Evolutionary conservation across 2,113 vertebrate genomes (phyloP).

Genomic region (Urocolius indicus): DNA sequence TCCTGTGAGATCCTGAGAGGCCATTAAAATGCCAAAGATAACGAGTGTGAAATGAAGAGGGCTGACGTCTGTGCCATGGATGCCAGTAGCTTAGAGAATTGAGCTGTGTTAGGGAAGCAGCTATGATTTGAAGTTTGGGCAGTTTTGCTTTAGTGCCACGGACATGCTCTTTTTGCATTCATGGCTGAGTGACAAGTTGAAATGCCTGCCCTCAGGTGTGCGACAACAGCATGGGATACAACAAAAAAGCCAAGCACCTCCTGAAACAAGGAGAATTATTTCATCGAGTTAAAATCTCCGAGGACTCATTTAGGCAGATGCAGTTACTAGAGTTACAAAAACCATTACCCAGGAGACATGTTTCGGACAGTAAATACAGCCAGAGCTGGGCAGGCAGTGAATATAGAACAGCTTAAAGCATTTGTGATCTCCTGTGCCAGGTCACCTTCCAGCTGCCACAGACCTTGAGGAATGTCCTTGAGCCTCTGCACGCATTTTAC

Average conservation of each 20-base stretch:
- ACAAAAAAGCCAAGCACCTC: background rate
- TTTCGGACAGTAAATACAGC: background rate
- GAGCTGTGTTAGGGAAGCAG: background rate
- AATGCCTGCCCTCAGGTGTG: background rate
- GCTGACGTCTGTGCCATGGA: background rate
- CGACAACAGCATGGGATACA: background rate
- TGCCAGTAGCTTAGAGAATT: rapidly evolving
- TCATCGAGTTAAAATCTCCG: background rate
- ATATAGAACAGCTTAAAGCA: background rate
- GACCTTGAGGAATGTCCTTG: background rate
- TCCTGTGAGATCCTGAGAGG: background rate
- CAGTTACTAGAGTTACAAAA: background rate
- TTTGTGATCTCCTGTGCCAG: background rate
- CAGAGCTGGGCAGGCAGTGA: background rate
- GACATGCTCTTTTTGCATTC: background rate
- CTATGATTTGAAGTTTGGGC: background rate
- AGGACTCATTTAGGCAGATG: background rate
- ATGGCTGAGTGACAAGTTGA: background rate
- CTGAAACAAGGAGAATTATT: background rate
- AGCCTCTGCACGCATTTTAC: background rate
- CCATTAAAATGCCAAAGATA: background rate
- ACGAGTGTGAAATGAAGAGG: background rate
- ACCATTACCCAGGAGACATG: rapidly evolving
- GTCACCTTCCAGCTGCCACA: background rate
- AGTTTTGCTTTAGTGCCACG: background rate